A percentile compares a stretch with the other conserved stretches of the same genome.
Conservation (phyloP, 2,888 invertebrate genomes). For the Tetranychus piercei region DNA sequence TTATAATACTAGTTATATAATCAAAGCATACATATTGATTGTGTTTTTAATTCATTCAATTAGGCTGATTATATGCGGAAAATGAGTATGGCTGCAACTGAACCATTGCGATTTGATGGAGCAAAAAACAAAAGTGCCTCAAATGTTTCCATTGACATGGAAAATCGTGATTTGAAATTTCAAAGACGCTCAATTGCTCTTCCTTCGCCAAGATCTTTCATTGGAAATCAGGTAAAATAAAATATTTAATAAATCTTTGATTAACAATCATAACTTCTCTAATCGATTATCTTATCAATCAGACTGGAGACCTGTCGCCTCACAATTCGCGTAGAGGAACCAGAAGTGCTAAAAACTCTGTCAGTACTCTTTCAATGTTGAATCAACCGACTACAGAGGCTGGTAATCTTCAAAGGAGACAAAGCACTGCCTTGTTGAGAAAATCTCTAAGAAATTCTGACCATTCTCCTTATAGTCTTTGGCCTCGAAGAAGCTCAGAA, state of each 20-base stretch:
- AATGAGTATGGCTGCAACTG: neutral
- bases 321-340: neutral
- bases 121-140: neutral
- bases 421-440: conserved; percentile 18
- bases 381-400: neutral
- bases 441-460: conserved; percentile 23
- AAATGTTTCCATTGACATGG: neutral
- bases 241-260: neutral
- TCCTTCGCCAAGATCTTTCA: neutral
- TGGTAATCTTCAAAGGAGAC: neutral
- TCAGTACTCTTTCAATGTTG: neutral
- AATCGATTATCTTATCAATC: neutral
- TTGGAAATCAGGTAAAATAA: neutral
- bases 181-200: neutral
- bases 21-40: neutral
- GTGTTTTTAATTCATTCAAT: neutral
- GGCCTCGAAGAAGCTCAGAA: conserved; percentile 20
- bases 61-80: neutral
- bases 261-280: neutral
- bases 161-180: neutral
- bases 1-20: no score
- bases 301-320: neutral
- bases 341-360: neutral
- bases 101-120: neutral
- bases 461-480: conserved; percentile 24